Conservation (phyloP, 2,113 vertebrate genomes). For the Pterocles gutturalis region DNA sequence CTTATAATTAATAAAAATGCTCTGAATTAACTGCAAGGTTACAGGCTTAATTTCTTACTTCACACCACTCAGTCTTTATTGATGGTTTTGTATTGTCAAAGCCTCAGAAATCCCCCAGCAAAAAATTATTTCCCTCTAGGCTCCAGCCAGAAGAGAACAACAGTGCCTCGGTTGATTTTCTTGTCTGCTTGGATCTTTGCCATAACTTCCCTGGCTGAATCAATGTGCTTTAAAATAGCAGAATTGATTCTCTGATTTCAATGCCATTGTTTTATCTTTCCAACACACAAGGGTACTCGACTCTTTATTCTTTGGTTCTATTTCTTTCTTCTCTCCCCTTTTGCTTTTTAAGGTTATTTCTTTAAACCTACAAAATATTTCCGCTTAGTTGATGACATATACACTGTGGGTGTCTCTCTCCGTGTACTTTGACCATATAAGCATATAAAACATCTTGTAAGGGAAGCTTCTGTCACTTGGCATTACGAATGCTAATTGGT, state of each 20-base stretch:
- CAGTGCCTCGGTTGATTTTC: not conserved
- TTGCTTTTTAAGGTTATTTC: not conserved
- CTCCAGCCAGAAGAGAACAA: slow-evolving; percentile 29
- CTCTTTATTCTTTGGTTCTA: not conserved
- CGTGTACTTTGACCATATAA: not conserved
- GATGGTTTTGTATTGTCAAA: slow-evolving; percentile 26
- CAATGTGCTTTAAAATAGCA: slow-evolving; percentile 67
- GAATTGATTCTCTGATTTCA: slow-evolving; percentile 65
- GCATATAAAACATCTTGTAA: slow-evolving; percentile 1
- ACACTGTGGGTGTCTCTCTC: not conserved
- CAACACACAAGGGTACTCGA: not conserved
- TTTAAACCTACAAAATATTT: not conserved
- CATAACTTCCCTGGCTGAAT: slow-evolving; percentile 43
- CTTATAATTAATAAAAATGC: slow-evolving; percentile 31
- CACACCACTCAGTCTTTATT: slow-evolving; percentile 22
- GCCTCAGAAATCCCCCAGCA: not conserved
- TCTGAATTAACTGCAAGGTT: slow-evolving; percentile 37
- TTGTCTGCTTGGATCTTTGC: slow-evolving; percentile 39
- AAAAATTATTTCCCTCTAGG: slow-evolving; percentile 50
- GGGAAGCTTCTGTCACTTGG: slow-evolving; percentile 9
- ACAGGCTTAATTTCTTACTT: slow-evolving; percentile 23
- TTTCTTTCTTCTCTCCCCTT: not conserved
- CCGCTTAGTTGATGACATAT: not conserved
- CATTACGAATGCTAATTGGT: slow-evolving; percentile 30
- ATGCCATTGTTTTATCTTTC: slow-evolving; percentile 55